phyloP scores from a whole-genome alignment of 2,113 vertebrate genomes.

The Scophthalmus maximus region DNA sequence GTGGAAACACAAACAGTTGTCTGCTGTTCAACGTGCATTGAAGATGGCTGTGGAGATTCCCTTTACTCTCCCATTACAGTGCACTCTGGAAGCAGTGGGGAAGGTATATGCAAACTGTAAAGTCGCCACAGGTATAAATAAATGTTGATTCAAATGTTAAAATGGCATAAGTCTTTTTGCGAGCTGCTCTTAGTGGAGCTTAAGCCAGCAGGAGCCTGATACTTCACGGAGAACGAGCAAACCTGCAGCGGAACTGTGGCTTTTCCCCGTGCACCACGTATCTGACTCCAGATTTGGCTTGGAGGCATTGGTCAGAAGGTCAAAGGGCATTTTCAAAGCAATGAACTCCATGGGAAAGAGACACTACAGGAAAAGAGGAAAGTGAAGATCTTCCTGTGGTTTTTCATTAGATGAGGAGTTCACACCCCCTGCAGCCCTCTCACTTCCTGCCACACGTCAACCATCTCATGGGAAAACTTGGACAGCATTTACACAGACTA shows the following conservation, averaged over 20 bases:
- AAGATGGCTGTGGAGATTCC: too few species aligned
- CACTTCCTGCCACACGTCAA: constrained; percentile 4
- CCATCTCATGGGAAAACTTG: neutral
- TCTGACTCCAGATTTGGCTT: neutral
- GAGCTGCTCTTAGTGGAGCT: neutral
- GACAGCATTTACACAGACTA: too few species aligned
- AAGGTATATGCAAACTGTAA: too few species aligned
- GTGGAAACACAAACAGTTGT: too few species aligned
- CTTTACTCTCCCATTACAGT: too few species aligned
- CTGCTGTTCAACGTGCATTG: too few species aligned
- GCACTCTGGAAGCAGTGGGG: too few species aligned
- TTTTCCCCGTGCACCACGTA: neutral
- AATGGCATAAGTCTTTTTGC: neutral
- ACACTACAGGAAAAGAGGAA: neutral
- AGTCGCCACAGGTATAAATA: too few species aligned
- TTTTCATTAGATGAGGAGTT: constrained; percentile 7
- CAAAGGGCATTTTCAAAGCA: neutral
- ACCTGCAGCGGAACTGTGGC: neutral
- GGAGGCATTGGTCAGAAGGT: neutral
- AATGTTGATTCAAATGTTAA: neutral
- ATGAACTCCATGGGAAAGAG: neutral
- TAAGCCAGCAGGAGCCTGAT: neutral
- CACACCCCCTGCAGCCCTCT: neutral
- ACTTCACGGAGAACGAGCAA: neutral
- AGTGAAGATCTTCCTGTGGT: neutral